Evolutionary conservation across 1,140 invertebrate genomes (phyloP).

Genomic region (Calliphora vicina): DNA sequence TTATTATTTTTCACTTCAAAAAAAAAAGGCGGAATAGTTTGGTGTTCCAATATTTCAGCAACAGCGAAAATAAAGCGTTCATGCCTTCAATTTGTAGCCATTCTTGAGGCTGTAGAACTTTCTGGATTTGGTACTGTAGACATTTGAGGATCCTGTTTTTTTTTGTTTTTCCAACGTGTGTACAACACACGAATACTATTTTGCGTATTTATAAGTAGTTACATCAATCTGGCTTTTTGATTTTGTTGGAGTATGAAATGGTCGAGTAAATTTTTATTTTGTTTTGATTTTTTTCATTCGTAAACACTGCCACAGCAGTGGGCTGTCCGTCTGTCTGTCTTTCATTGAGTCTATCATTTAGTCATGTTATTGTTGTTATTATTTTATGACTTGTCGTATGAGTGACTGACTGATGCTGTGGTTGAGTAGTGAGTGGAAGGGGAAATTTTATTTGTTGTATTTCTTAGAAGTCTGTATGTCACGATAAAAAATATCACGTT

Average conservation of each 20-base stretch:
- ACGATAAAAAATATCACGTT: constrained; percentile 24
- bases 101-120: not conserved
- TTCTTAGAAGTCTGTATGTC: not conserved
- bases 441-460: not conserved
- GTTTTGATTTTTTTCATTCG: not conserved
- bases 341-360: not conserved
- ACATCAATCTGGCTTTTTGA: not conserved
- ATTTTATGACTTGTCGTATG: constrained; percentile 17
- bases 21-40: not conserved
- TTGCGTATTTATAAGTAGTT: not conserved
- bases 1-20: not conserved
- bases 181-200: not conserved
- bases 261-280: not conserved
- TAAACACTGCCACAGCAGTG: not conserved
- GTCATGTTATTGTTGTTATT: not conserved
- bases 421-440: not conserved
- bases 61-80: not conserved
- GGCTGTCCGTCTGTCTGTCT: not conserved
- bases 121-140: not conserved
- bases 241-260: not conserved
- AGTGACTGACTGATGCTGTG: not conserved
- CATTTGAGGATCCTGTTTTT: not conserved
- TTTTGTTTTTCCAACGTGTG: not conserved
- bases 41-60: not conserved
- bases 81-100: not conserved